Evolutionary conservation across 2,888 invertebrate species (phyloP).

Genomic region (Melanostoma mellinum): DNA sequence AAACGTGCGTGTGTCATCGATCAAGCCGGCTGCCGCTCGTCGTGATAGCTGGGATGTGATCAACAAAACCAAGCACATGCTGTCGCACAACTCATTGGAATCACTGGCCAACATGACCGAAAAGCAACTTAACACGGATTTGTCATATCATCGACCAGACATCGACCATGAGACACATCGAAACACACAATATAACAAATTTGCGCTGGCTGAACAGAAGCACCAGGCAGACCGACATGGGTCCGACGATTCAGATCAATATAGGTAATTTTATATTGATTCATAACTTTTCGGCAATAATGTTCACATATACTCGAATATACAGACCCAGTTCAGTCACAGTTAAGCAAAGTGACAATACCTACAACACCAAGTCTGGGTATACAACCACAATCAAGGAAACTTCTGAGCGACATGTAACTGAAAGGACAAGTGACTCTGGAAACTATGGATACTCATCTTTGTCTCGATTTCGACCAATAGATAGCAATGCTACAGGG

Average conservation of each 20-base stretch:
- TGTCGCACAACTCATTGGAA: constrained; percentile 88
- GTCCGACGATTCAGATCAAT: constrained; percentile 78
- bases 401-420: constrained; percentile 80
- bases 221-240: constrained; percentile 76
- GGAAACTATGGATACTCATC: constrained; percentile 78
- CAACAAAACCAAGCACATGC: constrained; percentile 89
- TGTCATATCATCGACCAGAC: constrained; percentile 82
- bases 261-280: constrained; percentile 54
- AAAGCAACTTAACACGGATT: constrained; percentile 83
- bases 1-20: constrained; percentile 85
- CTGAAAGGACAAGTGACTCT: constrained; percentile 75
- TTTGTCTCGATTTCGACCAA: constrained; percentile 81
- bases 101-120: constrained; percentile 88
- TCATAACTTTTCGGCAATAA: too few relatives aligned
- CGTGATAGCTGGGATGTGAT: constrained; percentile 92
- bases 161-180: constrained; percentile 85
- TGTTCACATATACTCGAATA: background rate
- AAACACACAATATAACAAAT: constrained; percentile 85
- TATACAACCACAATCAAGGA: constrained; percentile 81
- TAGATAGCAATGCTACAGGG: constrained; percentile 86
- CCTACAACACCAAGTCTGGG: constrained; percentile 79
- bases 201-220: constrained; percentile 80
- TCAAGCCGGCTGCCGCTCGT: constrained; percentile 84
- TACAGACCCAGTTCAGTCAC: constrained; percentile 80
- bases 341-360: constrained; percentile 80